phyloP scores from a whole-genome alignment of 2,888 invertebrate genomes.

The Cylloceria caligata region DNA sequence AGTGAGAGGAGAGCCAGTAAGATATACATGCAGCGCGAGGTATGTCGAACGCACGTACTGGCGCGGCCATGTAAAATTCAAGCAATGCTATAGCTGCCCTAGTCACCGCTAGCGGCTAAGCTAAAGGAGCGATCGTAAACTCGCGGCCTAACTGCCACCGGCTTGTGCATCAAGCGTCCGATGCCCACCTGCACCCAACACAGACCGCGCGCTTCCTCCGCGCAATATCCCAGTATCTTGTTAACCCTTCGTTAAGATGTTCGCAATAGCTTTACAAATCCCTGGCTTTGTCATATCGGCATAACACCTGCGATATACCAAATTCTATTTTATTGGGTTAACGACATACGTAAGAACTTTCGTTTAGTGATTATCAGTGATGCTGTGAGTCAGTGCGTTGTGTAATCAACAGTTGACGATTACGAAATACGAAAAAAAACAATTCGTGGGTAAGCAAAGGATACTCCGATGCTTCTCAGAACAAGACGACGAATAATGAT shows the following conservation, averaged over 20 bases:
- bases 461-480: neutral
- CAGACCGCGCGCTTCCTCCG: constrained; percentile 35
- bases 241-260: constrained; percentile 21
- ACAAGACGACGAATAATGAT: neutral
- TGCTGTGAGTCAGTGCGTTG: constrained; percentile 2
- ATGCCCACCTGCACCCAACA: constrained; percentile 39
- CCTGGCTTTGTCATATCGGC: constrained; percentile 9
- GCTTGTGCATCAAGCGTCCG: constrained; percentile 34
- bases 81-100: constrained; percentile 69
- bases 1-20: constrained; percentile 44
- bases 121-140: constrained; percentile 62
- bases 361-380: neutral
- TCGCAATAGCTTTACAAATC: neutral
- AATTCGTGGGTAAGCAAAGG: too few relatives aligned
- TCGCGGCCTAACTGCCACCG: constrained; percentile 34
- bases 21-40: constrained; percentile 20
- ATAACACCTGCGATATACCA: neutral
- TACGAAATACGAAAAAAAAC: too few relatives aligned
- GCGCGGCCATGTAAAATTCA: constrained; percentile 68
- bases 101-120: constrained; percentile 60
- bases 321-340: neutral
- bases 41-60: constrained; percentile 50
- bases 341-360: neutral
- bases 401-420: neutral
- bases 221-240: constrained; percentile 28